Conservation (phyloP, 2,888 invertebrate genomes). For the Nephrotoma appendiculata region DNA sequence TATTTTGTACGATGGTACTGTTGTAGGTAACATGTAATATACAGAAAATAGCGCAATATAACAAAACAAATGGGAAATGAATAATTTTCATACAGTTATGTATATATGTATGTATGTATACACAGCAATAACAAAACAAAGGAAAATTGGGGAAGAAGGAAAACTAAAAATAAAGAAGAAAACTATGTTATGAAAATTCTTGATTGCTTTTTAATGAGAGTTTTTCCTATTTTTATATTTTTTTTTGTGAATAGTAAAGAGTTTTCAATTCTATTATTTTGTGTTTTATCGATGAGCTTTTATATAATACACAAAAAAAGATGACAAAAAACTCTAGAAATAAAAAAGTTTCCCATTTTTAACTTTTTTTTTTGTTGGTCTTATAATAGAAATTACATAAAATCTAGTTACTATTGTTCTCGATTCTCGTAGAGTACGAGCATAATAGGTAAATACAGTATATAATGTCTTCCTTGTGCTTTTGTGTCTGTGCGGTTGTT, state of each 20-base stretch:
- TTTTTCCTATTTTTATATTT: background rate
- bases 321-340: background rate
- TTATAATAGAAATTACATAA: background rate
- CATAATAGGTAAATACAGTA: background rate
- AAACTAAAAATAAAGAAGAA: background rate
- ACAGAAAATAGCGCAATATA: background rate
- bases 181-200: background rate
- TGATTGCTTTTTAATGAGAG: background rate
- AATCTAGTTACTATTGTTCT: background rate
- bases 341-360: background rate
- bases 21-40: background rate
- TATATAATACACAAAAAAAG: background rate
- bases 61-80: background rate
- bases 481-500: background rate
- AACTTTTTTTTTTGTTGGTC: background rate
- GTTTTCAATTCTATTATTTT: background rate
- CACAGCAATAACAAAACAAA: background rate
- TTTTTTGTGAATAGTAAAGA: background rate
- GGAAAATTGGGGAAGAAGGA: background rate
- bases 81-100: background rate
- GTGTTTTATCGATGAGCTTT: background rate
- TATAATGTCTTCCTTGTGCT: background rate
- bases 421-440: background rate
- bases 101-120: background rate
- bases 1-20: background rate